Evolutionary conservation across 2,797 vertebrate genomes (phyloP).

Genomic region (Pyrrhura leucotis): DNA sequence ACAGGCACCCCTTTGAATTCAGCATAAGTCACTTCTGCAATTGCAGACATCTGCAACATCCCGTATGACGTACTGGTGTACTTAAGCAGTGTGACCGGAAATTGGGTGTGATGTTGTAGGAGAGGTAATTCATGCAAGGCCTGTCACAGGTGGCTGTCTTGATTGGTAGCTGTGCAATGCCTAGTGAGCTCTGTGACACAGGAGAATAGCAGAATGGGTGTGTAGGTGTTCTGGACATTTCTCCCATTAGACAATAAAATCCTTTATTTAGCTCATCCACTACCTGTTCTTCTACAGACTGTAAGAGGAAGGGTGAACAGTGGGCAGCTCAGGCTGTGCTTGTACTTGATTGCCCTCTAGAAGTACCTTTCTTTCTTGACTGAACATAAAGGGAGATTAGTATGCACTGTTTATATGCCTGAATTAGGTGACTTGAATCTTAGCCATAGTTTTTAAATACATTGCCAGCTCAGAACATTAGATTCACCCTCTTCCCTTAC

Average conservation of each 20-base stretch:
- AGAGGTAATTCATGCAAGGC: neutral
- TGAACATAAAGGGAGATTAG: neutral
- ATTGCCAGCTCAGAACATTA: neutral
- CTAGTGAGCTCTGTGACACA: fast-evolving
- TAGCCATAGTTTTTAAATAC: neutral
- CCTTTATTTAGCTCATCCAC: neutral
- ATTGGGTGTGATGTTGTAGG: neutral
- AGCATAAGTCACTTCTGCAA: fast-evolving
- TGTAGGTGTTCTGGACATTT: neutral
- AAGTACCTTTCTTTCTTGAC: neutral
- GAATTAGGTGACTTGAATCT: neutral
- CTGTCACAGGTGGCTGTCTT: neutral
- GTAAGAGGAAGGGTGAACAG: neutral
- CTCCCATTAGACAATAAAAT: neutral
- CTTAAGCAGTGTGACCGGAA: neutral
- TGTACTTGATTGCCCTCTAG: neutral
- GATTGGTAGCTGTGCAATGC: neutral
- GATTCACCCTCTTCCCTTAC: neutral
- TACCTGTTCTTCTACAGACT: neutral
- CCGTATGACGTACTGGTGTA: neutral
- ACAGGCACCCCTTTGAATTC: neutral
- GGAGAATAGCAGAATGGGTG: neutral
- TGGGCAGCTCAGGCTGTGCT: neutral
- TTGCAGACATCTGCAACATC: neutral
- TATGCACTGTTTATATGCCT: neutral